Evolutionary conservation across 1,140 invertebrate species (phyloP), one percentile per base, ranked within the genome.

Genomic region (Argopecten irradians): DNA sequence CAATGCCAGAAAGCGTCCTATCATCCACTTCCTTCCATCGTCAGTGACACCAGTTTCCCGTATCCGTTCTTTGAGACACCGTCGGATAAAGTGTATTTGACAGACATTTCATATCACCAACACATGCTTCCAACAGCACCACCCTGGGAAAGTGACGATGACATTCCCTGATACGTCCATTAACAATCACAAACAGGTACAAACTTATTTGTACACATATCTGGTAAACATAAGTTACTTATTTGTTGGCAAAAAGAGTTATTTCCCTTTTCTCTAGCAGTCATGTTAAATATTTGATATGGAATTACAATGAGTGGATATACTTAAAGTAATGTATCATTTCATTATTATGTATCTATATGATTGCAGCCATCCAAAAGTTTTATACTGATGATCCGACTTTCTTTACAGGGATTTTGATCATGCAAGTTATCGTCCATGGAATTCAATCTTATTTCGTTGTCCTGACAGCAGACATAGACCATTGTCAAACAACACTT

Each of bases 91-190:
- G 89, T 92, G 28, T 92, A 91, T 86, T 89, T 93, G 55, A 93
- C 92, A 22, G 93, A 94, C 86, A 90, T 93, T 83, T 90, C 91
- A 84, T 90, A 91, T 83, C 87, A 89, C 83, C 92, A 93, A 85
- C 92, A 93, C 87, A 94, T 94, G 93, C 90, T 94, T 33, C 94
- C 94, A 5, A 94, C 94, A 88, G 94, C 94, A 0, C 94, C 94
- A 55, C 94, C 93, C 0, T 94, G 94, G 94, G 94, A 94, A 85
- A 93, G 94, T 36, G 93, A 94, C 86, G 94, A 94, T 55, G 94
- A 94, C 82, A 94, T 94, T 82, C 94, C 94, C 35, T 94, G 93
- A 94, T 43, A 16, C 33, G 41, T 35, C 71, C 82, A 85, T 55
- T 36, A 55, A 85, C 43, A 19, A 43, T 33, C n/a, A 43, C 7